Evolutionary conservation across 1,140 invertebrate species (phyloP).

Genomic region (Papilio helenus): DNA sequence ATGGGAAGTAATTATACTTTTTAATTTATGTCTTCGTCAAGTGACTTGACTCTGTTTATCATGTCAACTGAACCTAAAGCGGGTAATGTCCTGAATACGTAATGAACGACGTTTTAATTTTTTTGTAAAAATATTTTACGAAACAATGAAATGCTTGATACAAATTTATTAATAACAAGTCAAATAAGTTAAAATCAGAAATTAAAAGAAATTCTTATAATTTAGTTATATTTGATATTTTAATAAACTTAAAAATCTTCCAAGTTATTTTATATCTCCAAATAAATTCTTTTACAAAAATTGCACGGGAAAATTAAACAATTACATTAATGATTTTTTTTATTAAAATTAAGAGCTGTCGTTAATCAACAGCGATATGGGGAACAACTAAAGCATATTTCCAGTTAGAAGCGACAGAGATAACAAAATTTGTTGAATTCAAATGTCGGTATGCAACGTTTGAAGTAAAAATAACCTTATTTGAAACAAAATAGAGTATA

Average conservation of each 20-base stretch:
- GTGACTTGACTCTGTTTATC: slow-evolving; percentile 17
- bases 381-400: slow-evolving; percentile 11
- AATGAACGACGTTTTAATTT: neutral
- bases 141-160: too few species aligned
- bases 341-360: neutral
- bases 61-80: slow-evolving; percentile 12
- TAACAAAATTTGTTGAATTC: slow-evolving; percentile 20
- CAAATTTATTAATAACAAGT: too few species aligned
- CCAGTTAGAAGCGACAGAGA: slow-evolving; percentile 31
- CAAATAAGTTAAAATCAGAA: too few species aligned
- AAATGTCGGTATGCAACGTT: neutral
- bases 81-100: slow-evolving; percentile 14
- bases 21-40: slow-evolving; percentile 4
- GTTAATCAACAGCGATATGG: neutral
- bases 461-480: neutral
- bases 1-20: slow-evolving; percentile 22
- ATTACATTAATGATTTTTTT: neutral
- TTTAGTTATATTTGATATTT: too few species aligned
- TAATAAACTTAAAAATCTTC: too few species aligned
- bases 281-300: neutral
- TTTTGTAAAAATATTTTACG: neutral
- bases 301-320: neutral
- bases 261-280: too few species aligned
- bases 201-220: too few species aligned
- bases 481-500: neutral